These are phyloP conservation scores for Megamerina dolium DNA, from an alignment of 2,888 invertebrate species.

Conservation along the genomic window DNA sequence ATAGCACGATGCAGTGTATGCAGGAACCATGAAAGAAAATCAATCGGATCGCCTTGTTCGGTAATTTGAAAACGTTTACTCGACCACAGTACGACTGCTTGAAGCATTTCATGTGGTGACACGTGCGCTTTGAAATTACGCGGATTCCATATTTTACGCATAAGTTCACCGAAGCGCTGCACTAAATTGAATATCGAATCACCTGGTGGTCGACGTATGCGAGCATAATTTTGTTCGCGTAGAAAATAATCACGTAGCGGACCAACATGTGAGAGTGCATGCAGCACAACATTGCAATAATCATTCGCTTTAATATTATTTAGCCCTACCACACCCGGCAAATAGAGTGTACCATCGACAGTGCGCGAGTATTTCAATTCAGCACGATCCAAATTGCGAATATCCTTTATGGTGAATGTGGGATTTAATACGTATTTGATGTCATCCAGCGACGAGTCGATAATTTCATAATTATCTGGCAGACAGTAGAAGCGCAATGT, in stretches of 20 bases:
- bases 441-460: constrained; percentile 94
- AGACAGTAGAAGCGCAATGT: constrained; percentile 97
- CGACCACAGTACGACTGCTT: constrained; percentile 95
- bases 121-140: constrained; percentile 99
- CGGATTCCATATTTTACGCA: constrained; percentile 98
- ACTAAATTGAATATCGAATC: constrained; percentile 89
- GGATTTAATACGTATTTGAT: constrained; percentile 98
- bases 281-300: constrained; percentile 95
- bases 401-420: constrained; percentile 81
- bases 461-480: constrained; percentile 99
- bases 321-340: constrained; percentile 93
- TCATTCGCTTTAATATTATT: constrained; percentile 99
- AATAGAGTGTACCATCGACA: constrained; percentile 92
- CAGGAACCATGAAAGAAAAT: constrained; percentile 96
- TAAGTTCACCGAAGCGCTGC: constrained; percentile 85
- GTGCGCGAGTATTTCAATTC: constrained; percentile 78
- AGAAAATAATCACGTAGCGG: constrained; percentile 94
- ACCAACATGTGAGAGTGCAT: constrained; percentile 92
- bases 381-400: constrained; percentile 66
- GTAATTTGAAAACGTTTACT: constrained; percentile 97
- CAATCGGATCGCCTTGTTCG: constrained; percentile 96
- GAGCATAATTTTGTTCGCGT: constrained; percentile 84
- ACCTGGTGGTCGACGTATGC: constrained; percentile 87
- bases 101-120: constrained; percentile 99
- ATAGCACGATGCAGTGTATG: constrained; percentile 92